Base-by-base conservation (phyloP, 2,888 invertebrate species). In the Margaritifera margaritifera region DNA sequence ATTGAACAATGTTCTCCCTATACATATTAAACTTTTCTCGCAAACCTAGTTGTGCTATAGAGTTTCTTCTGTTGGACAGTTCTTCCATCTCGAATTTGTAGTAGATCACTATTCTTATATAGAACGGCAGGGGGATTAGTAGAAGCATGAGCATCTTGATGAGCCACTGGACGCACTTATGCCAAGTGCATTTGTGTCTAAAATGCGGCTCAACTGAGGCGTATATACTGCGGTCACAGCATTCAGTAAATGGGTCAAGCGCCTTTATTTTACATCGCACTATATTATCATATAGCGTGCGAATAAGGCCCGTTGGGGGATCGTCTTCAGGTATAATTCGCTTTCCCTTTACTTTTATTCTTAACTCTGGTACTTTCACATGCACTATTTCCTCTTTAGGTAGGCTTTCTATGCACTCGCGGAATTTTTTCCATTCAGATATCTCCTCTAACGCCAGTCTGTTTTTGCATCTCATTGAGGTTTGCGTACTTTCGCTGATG, bases 21-120 rank as follows among this genome's bases (percentile, higher is more conserved):
- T 84, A 85, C 60, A 86, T 81, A 72, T 82, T 78, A 64, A 81
- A 85, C 2, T 60, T 59, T 50, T 77, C 74, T 4, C 68, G 62
- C 24, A 87, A 68, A 6, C 80, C 80, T 1, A 86, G 64, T 4
- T 69, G 54, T 0, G 64, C 56, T 6, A 83, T 75, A 4, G 83
- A 72, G 4, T 62, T 27, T 31, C 80, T 72, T 20, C 88, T 71
- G 2, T 74, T 50, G 8, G 57, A 50, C n/a, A 88, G 74, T 70
- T 88, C 88, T 6, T 82, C 75, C 31, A 82, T 67, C 71, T 89
- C 89, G 65, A 81, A 89, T 25, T 71, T 74, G 69, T 87, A 88
- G 75, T 86, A 88, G 59, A 88, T 77, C 27, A 84, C 69, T 8
- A 87, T 72, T 5, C 89, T 75, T 19, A 85, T 58, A 72, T 88